Conservation (phyloP, 2,113 vertebrate genomes). For the Mobula birostris region DNA sequence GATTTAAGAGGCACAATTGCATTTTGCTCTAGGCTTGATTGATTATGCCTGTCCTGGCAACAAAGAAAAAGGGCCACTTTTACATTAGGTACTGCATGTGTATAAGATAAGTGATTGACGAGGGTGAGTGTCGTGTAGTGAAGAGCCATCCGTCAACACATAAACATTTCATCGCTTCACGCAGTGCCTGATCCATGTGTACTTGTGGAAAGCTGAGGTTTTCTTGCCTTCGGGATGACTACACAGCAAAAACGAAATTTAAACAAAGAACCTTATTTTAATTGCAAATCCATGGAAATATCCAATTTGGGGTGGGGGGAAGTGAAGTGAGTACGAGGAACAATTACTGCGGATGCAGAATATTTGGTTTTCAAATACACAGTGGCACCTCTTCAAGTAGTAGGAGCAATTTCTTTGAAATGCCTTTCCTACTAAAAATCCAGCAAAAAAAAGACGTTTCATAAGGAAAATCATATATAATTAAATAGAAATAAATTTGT, state of each 20-base stretch:
- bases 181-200: background rate
- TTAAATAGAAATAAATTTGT: too few species aligned
- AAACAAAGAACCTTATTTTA: background rate
- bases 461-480: too few species aligned
- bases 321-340: background rate
- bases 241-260: background rate
- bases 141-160: background rate
- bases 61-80: background rate
- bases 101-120: constrained; percentile 9
- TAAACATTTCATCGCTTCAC: constrained; percentile 18
- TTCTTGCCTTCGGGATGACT: background rate
- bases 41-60: background rate
- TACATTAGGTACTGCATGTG: background rate
- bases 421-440: too few species aligned
- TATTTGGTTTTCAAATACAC: background rate
- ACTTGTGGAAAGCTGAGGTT: background rate
- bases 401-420: background rate
- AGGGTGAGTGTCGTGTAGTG: background rate
- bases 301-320: background rate
- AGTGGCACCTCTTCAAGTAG: background rate
- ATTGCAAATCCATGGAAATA: background rate
- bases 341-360: background rate
- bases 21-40: constrained; percentile 28
- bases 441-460: too few species aligned
- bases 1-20: constrained; percentile 19